Evolutionary conservation across 64 coral and sea anemone genomes (phyloP), one percentile per base, ranked within the genome.

Genomic region (Anthopleura sola): DNA sequence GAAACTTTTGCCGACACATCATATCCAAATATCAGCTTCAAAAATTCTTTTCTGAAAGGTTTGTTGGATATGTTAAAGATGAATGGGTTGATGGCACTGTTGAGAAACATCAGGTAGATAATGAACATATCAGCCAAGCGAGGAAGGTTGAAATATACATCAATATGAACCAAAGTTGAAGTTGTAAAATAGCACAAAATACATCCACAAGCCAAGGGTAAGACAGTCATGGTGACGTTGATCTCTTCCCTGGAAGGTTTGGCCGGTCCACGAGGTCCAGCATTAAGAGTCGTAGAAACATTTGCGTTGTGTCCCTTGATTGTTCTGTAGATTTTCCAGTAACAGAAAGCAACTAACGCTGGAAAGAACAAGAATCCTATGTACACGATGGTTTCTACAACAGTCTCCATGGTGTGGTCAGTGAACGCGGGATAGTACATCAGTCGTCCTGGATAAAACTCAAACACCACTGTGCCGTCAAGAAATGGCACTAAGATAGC

Each of bases 31-130:
- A 79, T 46, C 20, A 53, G 7, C 14, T 28, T 79, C 17, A 83
- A 55, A 31, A 83, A 83, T n/a, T 83, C 49, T 29, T 24, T 83
- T 60, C 82, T 83, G 40, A 83, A 83, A 51, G 80, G 80, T n/a
- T 50, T 83, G 51, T 54, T 83, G 80, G 54, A 83, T 28, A 49
- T 34, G 51, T 83, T 83, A 54, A 83, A 83, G 40, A 83, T 83
- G 21, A 83, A 31, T 29, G 80, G 80, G 47, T 83, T 83, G 80
- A 83, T 83, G 18, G 80, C 80, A 20, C 37, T 83, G 23, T 31
- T 51, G 23, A 83, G 44, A 6, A 50, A 83, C 14, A 46, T 3
- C 23, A 26, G 2, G 51, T 83, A 83, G 0, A 83, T 15, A 0
- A 83, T 23, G 2, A 83, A 17, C 44, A 55, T 55, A 14, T 51